phyloP scores from a whole-genome alignment of 2,113 vertebrate species.

The Chinchilla lanigera region DNA sequence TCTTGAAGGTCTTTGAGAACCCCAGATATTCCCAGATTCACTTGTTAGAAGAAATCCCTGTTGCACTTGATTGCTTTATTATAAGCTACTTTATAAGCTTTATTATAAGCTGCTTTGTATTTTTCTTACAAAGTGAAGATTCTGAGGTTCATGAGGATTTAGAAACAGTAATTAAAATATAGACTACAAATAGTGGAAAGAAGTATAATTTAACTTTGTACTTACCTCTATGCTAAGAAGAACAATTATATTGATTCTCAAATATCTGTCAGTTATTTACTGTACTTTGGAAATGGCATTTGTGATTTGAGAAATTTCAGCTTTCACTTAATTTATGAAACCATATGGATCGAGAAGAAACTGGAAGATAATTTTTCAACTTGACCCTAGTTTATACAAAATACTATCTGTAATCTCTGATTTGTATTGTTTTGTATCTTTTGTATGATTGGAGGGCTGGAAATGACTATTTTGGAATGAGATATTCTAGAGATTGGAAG shows the following conservation, averaged over 20 bases:
- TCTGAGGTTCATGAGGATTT: constrained; percentile 10
- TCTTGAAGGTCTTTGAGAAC: background rate
- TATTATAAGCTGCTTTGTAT: constrained; percentile 10
- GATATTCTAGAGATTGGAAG: background rate
- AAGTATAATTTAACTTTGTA: background rate
- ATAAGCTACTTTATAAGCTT: background rate
- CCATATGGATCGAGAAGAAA: background rate
- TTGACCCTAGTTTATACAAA: background rate
- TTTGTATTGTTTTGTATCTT: background rate
- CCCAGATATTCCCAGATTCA: background rate
- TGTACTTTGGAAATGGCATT: constrained; percentile 21
- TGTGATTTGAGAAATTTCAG: constrained; percentile 41
- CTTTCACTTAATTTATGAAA: constrained; percentile 47
- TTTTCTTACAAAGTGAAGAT: constrained; percentile 44
- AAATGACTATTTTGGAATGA: constrained; percentile 40
- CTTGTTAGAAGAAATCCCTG: background rate
- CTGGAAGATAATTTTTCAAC: background rate
- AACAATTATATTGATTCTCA: background rate
- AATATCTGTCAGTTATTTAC: constrained; percentile 22
- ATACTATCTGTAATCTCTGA: background rate
- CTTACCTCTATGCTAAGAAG: background rate
- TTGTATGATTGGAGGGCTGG: background rate
- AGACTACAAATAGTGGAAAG: constrained; percentile 24
- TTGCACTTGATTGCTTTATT: constrained; percentile 7
- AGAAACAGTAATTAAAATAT: constrained; percentile 41